phyloP scores from a whole-genome alignment of 2,888 invertebrate species.

The Drosophila stalkeri region DNA sequence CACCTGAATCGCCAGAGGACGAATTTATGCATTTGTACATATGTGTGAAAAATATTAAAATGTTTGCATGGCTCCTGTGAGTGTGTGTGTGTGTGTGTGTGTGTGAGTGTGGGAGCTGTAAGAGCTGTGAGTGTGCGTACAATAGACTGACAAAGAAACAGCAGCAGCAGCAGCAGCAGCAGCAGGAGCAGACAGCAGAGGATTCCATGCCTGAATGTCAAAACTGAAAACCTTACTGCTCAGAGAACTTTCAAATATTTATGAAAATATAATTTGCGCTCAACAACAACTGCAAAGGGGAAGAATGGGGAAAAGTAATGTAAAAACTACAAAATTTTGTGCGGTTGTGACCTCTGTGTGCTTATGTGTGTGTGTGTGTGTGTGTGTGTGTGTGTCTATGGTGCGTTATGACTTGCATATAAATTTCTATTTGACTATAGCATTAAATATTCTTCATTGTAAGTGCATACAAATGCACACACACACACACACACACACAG shows the following conservation, averaged over 20 bases:
- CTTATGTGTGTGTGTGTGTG: constrained; percentile 14
- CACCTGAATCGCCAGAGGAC: constrained; percentile 48
- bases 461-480: constrained; percentile 27
- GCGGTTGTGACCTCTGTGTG: constrained; percentile 14
- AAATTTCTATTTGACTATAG: constrained; percentile 74
- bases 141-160: constrained; percentile 66
- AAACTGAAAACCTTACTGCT: constrained; percentile 47
- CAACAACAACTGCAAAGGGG: constrained; percentile 20
- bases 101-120: neutral
- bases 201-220: constrained; percentile 32
- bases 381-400: constrained; percentile 32
- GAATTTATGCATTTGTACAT: constrained; percentile 30
- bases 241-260: constrained; percentile 68
- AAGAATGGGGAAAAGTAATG: neutral
- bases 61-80: constrained; percentile 19
- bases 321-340: constrained; percentile 39
- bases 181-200: constrained; percentile 39
- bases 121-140: constrained; percentile 36
- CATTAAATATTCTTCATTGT: constrained; percentile 49
- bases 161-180: constrained; percentile 47
- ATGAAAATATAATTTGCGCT: constrained; percentile 76
- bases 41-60: constrained; percentile 57
- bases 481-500: constrained; percentile 20
- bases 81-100: constrained; percentile 8
- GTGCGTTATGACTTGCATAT: constrained; percentile 75